phyloP scores from a whole-genome alignment of 2,888 invertebrate genomes.

The Corbicula japonica region DNA sequence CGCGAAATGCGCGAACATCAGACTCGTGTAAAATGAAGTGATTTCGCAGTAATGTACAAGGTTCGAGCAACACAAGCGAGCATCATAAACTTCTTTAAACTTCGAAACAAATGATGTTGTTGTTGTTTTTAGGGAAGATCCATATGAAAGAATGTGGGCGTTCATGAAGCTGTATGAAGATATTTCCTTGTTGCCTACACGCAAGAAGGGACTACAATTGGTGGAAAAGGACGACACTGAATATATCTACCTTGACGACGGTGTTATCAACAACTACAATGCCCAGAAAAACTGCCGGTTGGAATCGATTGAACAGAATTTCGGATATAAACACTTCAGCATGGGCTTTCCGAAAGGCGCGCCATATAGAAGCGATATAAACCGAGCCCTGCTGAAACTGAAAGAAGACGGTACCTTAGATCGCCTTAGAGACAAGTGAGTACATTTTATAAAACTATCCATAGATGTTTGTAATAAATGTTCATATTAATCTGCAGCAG shows the following conservation, averaged over 20 bases:
- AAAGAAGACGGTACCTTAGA: slow-evolving; percentile 79
- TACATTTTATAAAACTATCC: not conserved
- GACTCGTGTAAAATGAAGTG: too few species aligned
- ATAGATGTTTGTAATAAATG: not conserved
- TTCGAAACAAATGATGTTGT: too few species aligned
- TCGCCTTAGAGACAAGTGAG: slow-evolving; percentile 73
- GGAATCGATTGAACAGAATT: slow-evolving; percentile 79
- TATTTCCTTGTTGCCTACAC: slow-evolving; percentile 61
- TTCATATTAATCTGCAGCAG: too few species aligned
- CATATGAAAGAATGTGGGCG: slow-evolving; percentile 82
- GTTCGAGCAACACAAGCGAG: too few species aligned
- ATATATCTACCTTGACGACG: slow-evolving; percentile 77
- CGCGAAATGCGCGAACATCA: too few species aligned
- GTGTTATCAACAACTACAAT: slow-evolving; percentile 79
- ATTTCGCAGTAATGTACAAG: too few species aligned
- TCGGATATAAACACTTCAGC: slow-evolving; percentile 78
- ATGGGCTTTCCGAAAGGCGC: slow-evolving; percentile 81
- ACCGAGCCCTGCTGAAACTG: slow-evolving; percentile 74
- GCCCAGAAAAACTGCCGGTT: slow-evolving; percentile 76
- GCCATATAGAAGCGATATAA: slow-evolving; percentile 79
- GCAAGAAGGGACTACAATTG: slow-evolving; percentile 64
- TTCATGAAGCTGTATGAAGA: slow-evolving; percentile 77
- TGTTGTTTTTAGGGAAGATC: slow-evolving; percentile 65
- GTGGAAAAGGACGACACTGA: slow-evolving; percentile 55
- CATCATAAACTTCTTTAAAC: too few species aligned